Percentiles rank a stretch among this genome's conserved stretches.
These are phyloP conservation scores for Gastrophryne carolinensis DNA, from an alignment of 2,797 vertebrate genomes.

Conservation along the genomic window DNA sequence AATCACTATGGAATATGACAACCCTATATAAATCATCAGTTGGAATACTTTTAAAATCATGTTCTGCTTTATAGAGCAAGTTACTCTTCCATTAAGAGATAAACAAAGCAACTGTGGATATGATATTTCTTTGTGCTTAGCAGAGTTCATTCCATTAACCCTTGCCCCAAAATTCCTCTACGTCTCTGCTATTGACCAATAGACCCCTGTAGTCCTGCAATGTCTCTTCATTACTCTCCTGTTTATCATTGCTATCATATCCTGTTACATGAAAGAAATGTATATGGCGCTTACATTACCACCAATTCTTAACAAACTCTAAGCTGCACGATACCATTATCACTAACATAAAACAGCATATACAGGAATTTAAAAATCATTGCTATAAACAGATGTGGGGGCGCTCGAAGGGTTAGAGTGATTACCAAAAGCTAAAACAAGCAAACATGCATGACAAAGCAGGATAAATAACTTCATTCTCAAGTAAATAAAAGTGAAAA, in stretches of 20 bases:
- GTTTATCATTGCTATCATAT: not conserved
- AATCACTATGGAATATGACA: too few species aligned
- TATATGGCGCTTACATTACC: not conserved
- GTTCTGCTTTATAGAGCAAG: too few species aligned
- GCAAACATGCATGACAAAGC: slow-evolving; percentile 38
- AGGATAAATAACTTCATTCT: slow-evolving; percentile 40
- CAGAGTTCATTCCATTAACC: not conserved
- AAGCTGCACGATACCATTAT: not conserved
- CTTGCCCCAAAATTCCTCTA: not conserved
- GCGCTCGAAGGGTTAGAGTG: slow-evolving; percentile 17
- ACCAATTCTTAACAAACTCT: not conserved
- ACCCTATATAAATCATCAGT: too few species aligned
- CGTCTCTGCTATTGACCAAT: not conserved
- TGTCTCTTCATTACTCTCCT: not conserved
- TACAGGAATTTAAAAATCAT: slow-evolving; percentile 16
- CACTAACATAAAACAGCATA: slow-evolving; percentile 15
- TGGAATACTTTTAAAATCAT: too few species aligned
- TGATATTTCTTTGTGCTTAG: not conserved
- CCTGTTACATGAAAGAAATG: not conserved
- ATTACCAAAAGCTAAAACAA: slow-evolving; percentile 41
- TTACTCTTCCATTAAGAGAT: too few species aligned
- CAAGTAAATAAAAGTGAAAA: slow-evolving; percentile 35
- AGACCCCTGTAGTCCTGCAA: not conserved
- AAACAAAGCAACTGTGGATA: not conserved
- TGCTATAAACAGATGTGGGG: slow-evolving; percentile 34